Conservation (phyloP, 2,113 vertebrate genomes). For the Cnemophilus loriae region DNA sequence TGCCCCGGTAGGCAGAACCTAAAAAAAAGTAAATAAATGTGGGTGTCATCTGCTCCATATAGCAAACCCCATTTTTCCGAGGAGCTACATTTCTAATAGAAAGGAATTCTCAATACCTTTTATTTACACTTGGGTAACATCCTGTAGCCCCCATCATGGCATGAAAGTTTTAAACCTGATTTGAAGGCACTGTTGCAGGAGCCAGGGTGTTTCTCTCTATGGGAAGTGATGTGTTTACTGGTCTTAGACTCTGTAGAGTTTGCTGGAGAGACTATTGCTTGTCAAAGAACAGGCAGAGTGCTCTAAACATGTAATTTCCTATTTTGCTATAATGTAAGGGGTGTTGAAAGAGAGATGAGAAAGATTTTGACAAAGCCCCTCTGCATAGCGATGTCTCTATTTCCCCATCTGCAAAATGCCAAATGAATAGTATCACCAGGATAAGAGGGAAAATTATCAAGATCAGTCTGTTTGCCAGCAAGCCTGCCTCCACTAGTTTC, state of each 20-base stretch:
- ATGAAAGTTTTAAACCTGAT: background rate
- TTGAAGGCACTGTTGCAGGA: background rate
- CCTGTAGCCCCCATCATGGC: background rate
- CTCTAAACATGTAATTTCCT: constrained; percentile 5
- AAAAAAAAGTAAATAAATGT: background rate
- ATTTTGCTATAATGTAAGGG: background rate
- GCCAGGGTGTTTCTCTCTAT: background rate
- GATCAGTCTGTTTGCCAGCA: background rate
- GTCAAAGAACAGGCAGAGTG: background rate
- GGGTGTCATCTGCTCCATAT: background rate
- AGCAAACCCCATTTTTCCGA: background rate
- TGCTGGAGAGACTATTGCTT: background rate
- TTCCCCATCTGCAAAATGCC: background rate
- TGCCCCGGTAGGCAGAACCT: background rate
- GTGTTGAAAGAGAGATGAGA: background rate
- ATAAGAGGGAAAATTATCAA: constrained; percentile 8
- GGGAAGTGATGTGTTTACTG: background rate
- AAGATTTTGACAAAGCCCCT: background rate
- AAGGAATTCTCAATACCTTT: background rate
- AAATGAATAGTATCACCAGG: background rate
- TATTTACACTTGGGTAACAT: background rate
- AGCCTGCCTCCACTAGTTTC: background rate
- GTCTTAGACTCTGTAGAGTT: background rate
- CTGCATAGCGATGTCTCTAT: background rate
- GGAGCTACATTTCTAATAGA: background rate